These are phyloP conservation scores for Chrysocyon brachyurus DNA, from an alignment of 2,797 vertebrate species.

Conservation along the genomic window DNA sequence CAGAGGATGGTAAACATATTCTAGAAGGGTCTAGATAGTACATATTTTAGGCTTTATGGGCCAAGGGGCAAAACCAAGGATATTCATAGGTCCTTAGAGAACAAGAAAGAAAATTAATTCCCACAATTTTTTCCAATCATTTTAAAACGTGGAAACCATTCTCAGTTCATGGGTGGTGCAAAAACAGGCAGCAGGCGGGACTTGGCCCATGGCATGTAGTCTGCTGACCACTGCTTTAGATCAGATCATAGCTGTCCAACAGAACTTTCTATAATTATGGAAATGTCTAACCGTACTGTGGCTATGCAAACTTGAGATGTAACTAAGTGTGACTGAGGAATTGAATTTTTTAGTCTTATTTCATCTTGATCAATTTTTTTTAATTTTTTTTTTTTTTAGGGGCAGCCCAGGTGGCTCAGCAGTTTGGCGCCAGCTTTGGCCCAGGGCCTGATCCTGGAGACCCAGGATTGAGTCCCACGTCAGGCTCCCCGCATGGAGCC, in stretches of 20 bases:
- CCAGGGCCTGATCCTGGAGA: too few relatives aligned
- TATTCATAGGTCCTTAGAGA: neutral
- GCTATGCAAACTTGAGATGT: neutral
- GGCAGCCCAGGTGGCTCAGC: too few relatives aligned
- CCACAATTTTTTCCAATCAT: neutral
- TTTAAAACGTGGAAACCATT: neutral
- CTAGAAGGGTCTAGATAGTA: neutral
- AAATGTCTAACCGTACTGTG: accelerated
- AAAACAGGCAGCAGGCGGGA: neutral
- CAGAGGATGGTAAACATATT: neutral
- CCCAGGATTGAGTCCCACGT: too few relatives aligned
- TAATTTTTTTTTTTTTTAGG: neutral
- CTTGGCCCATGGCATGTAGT: accelerated
- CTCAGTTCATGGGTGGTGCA: neutral
- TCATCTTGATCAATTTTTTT: neutral
- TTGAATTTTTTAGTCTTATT: neutral
- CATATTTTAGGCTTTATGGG: neutral
- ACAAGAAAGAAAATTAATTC: neutral
- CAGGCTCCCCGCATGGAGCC: too few relatives aligned
- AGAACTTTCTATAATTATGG: neutral
- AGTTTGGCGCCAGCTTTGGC: too few relatives aligned
- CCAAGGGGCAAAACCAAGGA: neutral
- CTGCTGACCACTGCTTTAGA: neutral
- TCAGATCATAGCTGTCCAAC: too few relatives aligned
- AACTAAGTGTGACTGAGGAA: neutral